Base-by-base conservation (phyloP, 2,888 invertebrate genomes). In the Platypus cylindrus region DNA sequence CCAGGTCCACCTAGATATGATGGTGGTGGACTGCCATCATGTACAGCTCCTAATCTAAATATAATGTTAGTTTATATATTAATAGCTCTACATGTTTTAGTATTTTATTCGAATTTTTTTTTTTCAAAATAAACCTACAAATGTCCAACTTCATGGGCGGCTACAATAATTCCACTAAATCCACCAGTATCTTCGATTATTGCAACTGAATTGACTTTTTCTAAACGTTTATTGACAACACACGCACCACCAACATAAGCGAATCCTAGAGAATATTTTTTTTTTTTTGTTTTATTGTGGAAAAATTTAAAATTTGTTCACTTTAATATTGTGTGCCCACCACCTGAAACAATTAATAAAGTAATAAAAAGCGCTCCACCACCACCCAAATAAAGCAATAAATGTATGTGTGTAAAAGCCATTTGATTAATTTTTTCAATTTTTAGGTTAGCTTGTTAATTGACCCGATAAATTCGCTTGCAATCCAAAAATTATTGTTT, bases 101-200 rank as follows among this genome's bases (percentile, higher is more conserved):
- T 27, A 32, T 15, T 17, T 18, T 14, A 24, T 2, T 15, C 15
- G 17, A 14, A 33, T 7, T n/a, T 17, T 33, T 8, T 27, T 15
- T 27, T 3, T 27, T 12, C 14, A 20, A 20, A 3, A 13, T 14
- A 27, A 42, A 77, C 89, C 83, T 73, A 91, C 90, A 93, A 74
- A 71, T 93, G 91, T 50, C 91, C 91, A 49, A 91, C 89, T 81
- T 93, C 91, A 61, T 93, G 91, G 46, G 91, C 91, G 38, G 91
- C 91, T 2, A 93, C 91, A 55, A 93, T 93, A 57, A 93, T 91
- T 43, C 91, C 91, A 51, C 90, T 90, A 68, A 91, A 93, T 47
- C 91, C 91, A 47, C 91, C 91, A 22, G 91, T 91, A 59, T 93
- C 91, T 64, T 93, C 91, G 57, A 93, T 91, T 55, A 93, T 93